A percentile compares a stretch with the other conserved stretches of the same genome.
phyloP scores from a whole-genome alignment of 1,140 invertebrate genomes.

The Rhagoletis zephyria region DNA sequence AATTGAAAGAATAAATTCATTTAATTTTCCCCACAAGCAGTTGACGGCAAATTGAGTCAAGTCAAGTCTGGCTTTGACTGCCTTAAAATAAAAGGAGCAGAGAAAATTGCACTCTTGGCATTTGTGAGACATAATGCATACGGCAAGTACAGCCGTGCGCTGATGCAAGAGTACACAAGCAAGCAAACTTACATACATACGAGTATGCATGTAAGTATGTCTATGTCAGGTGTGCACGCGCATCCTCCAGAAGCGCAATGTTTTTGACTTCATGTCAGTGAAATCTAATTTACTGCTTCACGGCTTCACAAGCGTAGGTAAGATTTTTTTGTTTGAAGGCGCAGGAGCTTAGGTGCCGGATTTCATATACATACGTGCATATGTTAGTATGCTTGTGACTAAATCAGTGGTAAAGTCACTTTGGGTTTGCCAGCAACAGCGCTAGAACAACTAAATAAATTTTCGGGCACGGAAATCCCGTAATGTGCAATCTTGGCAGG shows the following conservation, averaged over 20 bases:
- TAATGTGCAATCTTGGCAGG: not conserved
- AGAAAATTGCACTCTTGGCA: constrained; percentile 43
- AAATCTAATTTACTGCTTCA: constrained; percentile 52
- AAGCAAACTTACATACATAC: not conserved
- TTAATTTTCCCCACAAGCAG: not conserved
- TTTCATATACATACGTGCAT: not conserved
- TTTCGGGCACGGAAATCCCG: not conserved
- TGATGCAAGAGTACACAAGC: not conserved
- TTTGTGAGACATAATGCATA: constrained; percentile 42
- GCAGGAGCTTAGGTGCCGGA: not conserved
- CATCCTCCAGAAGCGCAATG: constrained; percentile 11
- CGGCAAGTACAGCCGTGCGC: not conserved
- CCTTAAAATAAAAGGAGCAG: constrained; percentile 17
- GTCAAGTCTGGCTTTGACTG: not conserved
- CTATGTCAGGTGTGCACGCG: not conserved
- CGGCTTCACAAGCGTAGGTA: not conserved
- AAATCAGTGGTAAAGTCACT: not conserved
- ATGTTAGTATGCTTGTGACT: not conserved
- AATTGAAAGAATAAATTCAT: not conserved
- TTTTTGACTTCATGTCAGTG: constrained; percentile 41
- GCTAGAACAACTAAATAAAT: not conserved
- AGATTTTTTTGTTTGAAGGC: not conserved
- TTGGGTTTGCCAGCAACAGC: not conserved
- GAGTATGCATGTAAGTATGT: not conserved
- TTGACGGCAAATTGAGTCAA: constrained; percentile 24